Evolutionary conservation across 2,888 invertebrate species (phyloP).

Genomic region (Copidosoma aretas): DNA sequence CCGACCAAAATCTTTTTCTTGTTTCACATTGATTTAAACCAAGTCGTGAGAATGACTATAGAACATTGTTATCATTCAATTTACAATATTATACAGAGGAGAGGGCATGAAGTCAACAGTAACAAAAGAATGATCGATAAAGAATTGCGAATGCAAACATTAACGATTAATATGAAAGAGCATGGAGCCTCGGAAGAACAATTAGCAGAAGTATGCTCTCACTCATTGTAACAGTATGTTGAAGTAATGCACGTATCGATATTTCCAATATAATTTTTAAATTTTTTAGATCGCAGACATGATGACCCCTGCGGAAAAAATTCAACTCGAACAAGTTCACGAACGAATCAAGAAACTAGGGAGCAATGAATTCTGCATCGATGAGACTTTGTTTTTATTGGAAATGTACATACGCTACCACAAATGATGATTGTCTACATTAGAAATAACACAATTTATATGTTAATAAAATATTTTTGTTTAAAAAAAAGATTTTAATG

Average conservation of each 20-base stretch:
- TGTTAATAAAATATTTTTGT: constrained; percentile 31
- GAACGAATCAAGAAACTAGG: constrained; percentile 78
- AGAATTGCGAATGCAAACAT: constrained; percentile 82
- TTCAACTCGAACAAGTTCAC: constrained; percentile 77
- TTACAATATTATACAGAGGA: constrained; percentile 73
- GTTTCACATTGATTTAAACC: constrained; percentile 75
- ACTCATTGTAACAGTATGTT: not conserved
- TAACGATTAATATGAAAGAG: constrained; percentile 79
- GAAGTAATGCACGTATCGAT: not conserved
- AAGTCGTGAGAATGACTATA: constrained; percentile 73
- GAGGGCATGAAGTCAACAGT: constrained; percentile 70
- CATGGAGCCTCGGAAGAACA: constrained; percentile 81
- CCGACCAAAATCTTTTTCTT: constrained; percentile 83
- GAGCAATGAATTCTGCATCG: constrained; percentile 79
- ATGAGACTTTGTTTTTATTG: constrained; percentile 82
- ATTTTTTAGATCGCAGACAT: constrained; percentile 78
- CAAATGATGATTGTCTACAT: constrained; percentile 41
- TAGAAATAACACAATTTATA: constrained; percentile 9
- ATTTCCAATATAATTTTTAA: constrained; percentile 23
- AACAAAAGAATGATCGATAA: constrained; percentile 86
- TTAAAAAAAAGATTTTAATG: constrained; percentile 9
- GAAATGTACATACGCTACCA: constrained; percentile 75
- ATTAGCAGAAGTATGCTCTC: constrained; percentile 74
- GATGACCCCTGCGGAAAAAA: constrained; percentile 83
- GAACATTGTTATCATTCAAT: constrained; percentile 76